These are phyloP conservation scores for Nycticryphes semicollaris DNA, from an alignment of 2,113 vertebrate species.

Conservation along the genomic window DNA sequence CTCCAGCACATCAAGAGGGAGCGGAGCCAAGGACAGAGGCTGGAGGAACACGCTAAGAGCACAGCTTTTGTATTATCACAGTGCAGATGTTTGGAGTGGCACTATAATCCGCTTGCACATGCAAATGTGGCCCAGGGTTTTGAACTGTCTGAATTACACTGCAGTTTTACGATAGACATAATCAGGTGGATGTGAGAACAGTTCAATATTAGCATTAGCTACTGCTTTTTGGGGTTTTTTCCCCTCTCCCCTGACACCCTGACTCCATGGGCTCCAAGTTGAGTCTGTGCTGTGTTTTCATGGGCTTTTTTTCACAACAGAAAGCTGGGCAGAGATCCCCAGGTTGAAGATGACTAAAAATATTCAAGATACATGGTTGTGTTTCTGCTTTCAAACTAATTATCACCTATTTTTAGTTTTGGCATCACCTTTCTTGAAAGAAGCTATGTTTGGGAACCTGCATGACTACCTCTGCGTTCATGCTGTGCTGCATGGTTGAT, in stretches of 20 bases:
- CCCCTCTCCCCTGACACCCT: rapidly evolving
- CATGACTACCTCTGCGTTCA: background rate
- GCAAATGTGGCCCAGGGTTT: background rate
- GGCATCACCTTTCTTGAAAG: background rate
- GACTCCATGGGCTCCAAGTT: background rate
- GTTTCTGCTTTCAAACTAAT: background rate
- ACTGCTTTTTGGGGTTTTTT: background rate
- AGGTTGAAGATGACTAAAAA: background rate
- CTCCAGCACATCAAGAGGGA: background rate
- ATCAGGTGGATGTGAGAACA: background rate
- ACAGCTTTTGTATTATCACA: background rate
- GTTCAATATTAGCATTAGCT: background rate
- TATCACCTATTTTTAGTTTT: background rate
- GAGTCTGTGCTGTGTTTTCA: background rate
- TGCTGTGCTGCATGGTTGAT: background rate
- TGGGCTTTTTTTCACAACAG: background rate
- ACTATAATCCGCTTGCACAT: rapidly evolving
- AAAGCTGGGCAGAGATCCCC: background rate
- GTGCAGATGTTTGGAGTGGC: background rate
- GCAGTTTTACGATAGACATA: background rate
- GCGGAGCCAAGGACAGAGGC: background rate
- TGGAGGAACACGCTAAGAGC: background rate
- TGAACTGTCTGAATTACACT: background rate
- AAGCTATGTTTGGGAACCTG: background rate
- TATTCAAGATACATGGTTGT: background rate